These are phyloP conservation scores for Oncorhynchus kisutch DNA, from an alignment of 2,113 vertebrate genomes.

Conservation along the genomic window DNA sequence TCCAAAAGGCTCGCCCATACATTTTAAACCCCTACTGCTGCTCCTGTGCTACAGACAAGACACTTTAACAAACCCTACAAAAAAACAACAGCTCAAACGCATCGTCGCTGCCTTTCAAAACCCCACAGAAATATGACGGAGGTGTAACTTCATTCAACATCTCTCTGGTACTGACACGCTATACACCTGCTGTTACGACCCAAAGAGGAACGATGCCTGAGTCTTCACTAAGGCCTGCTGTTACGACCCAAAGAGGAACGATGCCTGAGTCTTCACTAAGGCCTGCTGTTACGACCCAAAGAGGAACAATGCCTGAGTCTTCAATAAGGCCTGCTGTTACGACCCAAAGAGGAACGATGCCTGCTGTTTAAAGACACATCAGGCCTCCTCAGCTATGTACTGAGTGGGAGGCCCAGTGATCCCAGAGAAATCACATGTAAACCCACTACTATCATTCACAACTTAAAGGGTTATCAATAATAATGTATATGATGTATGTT, in stretches of 20 bases:
- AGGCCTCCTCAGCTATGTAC: background rate
- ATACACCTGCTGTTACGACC: background rate
- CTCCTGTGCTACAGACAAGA: too few relatives aligned
- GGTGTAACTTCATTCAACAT: constrained; percentile 13
- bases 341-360: background rate
- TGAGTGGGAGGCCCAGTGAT: background rate
- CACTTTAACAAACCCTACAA: too few relatives aligned
- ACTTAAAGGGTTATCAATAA: background rate
- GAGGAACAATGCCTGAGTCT: background rate
- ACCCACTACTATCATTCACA: background rate
- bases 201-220: background rate
- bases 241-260: background rate
- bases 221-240: background rate
- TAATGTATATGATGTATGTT: background rate
- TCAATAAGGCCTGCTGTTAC: background rate
- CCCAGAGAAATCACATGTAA: background rate
- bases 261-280: too few relatives aligned
- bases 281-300: background rate
- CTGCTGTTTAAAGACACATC: background rate
- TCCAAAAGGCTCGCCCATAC: too few relatives aligned
- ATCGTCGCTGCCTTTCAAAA: constrained; percentile 41
- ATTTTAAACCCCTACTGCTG: too few relatives aligned
- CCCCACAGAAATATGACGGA: constrained; percentile 49
- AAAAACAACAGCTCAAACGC: constrained; percentile 44
- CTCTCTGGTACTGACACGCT: background rate